These are phyloP conservation scores for Vannuccia rotundouncinata DNA, from an alignment of 2,888 invertebrate genomes.

Conservation along the genomic window DNA sequence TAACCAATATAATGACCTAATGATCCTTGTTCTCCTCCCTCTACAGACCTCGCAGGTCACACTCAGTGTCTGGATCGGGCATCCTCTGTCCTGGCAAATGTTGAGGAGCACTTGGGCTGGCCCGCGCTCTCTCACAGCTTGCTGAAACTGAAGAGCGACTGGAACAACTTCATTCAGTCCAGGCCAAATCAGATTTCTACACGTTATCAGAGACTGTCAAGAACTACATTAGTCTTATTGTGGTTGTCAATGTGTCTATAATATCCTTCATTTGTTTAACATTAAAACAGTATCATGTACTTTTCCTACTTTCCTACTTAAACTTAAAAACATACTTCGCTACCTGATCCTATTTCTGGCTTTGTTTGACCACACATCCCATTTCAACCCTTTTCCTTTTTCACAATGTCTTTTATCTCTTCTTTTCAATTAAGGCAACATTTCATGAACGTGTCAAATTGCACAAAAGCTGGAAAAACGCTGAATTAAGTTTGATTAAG, in stretches of 20 bases:
- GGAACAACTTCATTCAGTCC: slow-evolving; percentile 69
- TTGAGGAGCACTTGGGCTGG: slow-evolving; percentile 83
- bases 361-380: no score
- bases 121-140: slow-evolving; percentile 77
- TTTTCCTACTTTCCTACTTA: no score
- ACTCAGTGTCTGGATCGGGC: slow-evolving; percentile 79
- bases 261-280: no score
- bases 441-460: slow-evolving; percentile 70
- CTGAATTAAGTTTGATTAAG: slow-evolving; percentile 84
- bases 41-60: slow-evolving; percentile 66
- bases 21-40: neutral
- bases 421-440: no score
- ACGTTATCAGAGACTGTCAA: slow-evolving; percentile 86
- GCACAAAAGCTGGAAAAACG: slow-evolving; percentile 95
- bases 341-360: no score
- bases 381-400: no score
- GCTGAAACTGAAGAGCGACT: slow-evolving; percentile 77
- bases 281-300: no score
- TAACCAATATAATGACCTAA: no score
- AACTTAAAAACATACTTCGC: no score
- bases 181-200: slow-evolving; percentile 87
- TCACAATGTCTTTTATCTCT: no score
- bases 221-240: slow-evolving; percentile 83
- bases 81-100: slow-evolving; percentile 78
- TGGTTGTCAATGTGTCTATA: slow-evolving; percentile 80